Evolutionary conservation across 2,888 invertebrate genomes (phyloP).

Genomic region (Limnephilus marmoratus): DNA sequence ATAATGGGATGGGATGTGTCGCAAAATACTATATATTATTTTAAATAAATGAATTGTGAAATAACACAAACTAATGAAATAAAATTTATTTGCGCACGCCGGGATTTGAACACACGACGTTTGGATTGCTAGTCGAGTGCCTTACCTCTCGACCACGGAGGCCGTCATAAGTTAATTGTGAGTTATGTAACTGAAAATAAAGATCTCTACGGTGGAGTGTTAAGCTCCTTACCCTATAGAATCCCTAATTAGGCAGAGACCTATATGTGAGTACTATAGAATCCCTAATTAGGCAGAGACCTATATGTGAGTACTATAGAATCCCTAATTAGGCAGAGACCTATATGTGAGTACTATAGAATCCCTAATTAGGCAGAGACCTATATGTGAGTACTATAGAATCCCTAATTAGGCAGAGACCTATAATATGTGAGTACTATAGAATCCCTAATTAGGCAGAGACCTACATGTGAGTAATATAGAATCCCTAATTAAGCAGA

Average conservation of each 20-base stretch:
- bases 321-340: not conserved
- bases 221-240: not conserved
- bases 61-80: too few species aligned
- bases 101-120: too few species aligned
- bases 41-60: too few species aligned
- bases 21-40: too few species aligned
- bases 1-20: too few species aligned
- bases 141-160: too few species aligned
- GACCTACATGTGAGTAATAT: not conserved
- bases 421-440: not conserved
- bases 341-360: not conserved
- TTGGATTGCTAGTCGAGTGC: too few species aligned
- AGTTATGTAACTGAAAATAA: too few species aligned
- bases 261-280: not conserved
- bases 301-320: not conserved
- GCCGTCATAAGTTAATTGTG: too few species aligned
- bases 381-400: not conserved
- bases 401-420: not conserved
- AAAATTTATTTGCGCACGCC: too few species aligned
- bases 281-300: not conserved
- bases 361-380: not conserved
- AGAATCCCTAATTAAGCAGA: not conserved
- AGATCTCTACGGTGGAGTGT: too few species aligned
- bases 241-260: not conserved
- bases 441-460: not conserved